phyloP scores from a whole-genome alignment of 2,888 invertebrate species.

The Podabrus alpinus region DNA sequence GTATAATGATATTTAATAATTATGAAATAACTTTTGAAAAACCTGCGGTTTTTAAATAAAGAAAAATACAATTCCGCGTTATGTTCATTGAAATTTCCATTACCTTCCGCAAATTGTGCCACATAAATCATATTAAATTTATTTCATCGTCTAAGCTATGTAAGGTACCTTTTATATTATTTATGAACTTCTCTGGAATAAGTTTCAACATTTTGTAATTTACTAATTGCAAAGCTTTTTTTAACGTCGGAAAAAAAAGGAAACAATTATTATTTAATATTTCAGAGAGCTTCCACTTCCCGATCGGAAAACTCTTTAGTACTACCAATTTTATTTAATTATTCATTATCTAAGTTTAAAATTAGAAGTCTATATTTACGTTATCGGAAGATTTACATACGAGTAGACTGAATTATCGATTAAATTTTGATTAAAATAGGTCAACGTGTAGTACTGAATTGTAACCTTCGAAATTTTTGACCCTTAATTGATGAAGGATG shows the following conservation, averaged over 20 bases:
- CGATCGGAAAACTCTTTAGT: too few relatives aligned
- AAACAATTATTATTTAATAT: not conserved
- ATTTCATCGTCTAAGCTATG: not conserved
- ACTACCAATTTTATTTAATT: not conserved
- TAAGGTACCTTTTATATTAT: not conserved
- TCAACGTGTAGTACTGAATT: not conserved
- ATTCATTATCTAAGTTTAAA: not conserved
- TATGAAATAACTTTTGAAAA: not conserved
- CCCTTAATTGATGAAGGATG: not conserved
- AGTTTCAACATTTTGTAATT: not conserved
- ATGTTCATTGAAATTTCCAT: not conserved
- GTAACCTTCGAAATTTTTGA: not conserved
- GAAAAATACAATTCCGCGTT: not conserved
- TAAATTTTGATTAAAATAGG: not conserved
- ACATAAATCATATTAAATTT: not conserved
- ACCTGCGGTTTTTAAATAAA: not conserved
- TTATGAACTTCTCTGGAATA: not conserved
- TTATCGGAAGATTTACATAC: not conserved
- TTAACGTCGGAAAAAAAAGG: too few relatives aligned
- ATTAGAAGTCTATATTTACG: not conserved
- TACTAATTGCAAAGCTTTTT: not conserved
- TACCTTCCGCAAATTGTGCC: not conserved
- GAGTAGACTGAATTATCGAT: not conserved
- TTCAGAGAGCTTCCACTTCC: not conserved
- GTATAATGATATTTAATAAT: too few relatives aligned